Evolutionary conservation across 2,113 vertebrate genomes (phyloP).

Genomic region (Psephotus haematonotus): DNA sequence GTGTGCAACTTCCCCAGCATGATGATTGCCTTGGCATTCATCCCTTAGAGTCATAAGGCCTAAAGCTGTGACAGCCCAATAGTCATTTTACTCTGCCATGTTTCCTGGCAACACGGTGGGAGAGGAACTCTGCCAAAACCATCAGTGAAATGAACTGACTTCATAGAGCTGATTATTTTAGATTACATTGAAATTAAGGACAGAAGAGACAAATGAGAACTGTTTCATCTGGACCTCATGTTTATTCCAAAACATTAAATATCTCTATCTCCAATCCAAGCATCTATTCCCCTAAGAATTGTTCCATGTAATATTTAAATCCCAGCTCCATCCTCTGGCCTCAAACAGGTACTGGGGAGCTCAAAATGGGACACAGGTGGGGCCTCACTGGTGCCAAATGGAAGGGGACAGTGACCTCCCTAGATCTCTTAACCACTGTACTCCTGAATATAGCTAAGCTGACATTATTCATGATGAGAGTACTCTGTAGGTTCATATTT

Average conservation of each 20-base stretch:
- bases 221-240: slow-evolving; percentile 18
- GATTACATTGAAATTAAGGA: slow-evolving; percentile 32
- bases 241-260: background rate
- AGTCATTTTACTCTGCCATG: slow-evolving; percentile 34
- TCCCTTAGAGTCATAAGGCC: slow-evolving; percentile 53
- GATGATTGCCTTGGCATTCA: slow-evolving; percentile 35
- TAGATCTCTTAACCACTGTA: background rate
- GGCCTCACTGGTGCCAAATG: rapidly evolving
- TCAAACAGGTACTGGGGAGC: background rate
- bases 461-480: rapidly evolving
- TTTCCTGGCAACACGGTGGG: slow-evolving; percentile 39
- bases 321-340: background rate
- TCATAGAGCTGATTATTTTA: slow-evolving; percentile 34
- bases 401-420: background rate
- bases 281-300: background rate
- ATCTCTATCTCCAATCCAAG: background rate
- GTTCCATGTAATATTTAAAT: background rate
- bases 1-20: background rate
- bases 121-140: slow-evolving; percentile 42
- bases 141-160: slow-evolving; percentile 33
- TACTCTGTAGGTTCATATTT: background rate
- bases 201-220: background rate
- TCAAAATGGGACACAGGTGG: background rate
- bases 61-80: slow-evolving; percentile 56
- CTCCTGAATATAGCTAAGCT: background rate